Evolutionary conservation across 2,797 vertebrate genomes (phyloP).

Genomic region (Pteropus rufus): DNA sequence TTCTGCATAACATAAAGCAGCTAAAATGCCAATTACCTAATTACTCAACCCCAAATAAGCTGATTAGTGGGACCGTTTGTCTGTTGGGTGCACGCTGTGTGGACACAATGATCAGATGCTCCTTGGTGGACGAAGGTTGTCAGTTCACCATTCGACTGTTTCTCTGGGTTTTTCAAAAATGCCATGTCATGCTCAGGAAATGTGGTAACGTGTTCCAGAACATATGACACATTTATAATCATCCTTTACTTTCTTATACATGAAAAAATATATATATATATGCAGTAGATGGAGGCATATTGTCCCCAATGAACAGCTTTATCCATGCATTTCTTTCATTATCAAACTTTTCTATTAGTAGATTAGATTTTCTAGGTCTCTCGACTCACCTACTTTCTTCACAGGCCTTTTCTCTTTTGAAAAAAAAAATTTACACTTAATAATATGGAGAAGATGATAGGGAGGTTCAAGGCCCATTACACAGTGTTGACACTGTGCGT

Average conservation of each 20-base stretch:
- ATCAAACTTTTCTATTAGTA: not conserved
- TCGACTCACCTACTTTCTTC: not conserved
- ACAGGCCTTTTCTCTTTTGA: not conserved
- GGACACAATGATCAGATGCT: no score
- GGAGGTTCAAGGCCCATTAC: fast-evolving
- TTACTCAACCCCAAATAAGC: not conserved
- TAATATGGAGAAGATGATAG: fast-evolving
- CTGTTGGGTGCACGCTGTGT: fast-evolving
- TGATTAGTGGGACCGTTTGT: no score
- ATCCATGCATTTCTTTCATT: not conserved
- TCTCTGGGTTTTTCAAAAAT: not conserved
- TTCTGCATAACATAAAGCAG: not conserved
- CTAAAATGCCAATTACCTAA: not conserved
- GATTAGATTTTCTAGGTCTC: not conserved
- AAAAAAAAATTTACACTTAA: not conserved
- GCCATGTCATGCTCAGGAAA: not conserved
- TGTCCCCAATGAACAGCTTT: not conserved
- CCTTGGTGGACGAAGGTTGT: no score
- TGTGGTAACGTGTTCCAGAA: not conserved
- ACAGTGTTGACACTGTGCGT: fast-evolving
- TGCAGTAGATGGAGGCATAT: not conserved
- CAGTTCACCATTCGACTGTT: not conserved
- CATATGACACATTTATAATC: not conserved
- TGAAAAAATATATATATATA: no score
- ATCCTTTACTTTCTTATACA: not conserved